Evolutionary conservation across 2,797 vertebrate species (phyloP).

Genomic region (Sternarchorhynchus goeldii): DNA sequence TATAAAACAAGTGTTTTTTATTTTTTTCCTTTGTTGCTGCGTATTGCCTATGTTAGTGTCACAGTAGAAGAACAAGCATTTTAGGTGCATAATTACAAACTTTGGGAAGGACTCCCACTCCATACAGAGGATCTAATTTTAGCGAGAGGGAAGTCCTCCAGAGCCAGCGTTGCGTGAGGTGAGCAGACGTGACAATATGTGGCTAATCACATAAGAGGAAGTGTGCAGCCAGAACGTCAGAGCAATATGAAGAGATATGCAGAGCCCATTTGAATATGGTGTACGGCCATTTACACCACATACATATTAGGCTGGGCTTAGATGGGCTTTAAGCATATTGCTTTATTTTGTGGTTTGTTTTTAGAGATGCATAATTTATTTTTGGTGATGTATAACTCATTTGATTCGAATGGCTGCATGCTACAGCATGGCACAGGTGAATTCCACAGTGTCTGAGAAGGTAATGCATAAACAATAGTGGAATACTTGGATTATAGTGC

Average conservation of each 20-base stretch:
- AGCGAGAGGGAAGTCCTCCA: constrained; percentile 37
- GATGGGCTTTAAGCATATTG: not conserved
- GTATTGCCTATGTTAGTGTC: not conserved
- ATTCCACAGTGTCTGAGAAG: not conserved
- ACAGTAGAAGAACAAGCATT: not conserved
- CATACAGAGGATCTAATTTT: constrained; percentile 17
- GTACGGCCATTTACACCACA: not conserved
- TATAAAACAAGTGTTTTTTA: not conserved
- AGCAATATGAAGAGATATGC: constrained; percentile 14
- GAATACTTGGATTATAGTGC: not conserved
- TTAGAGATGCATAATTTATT: not conserved
- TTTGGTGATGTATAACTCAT: not conserved
- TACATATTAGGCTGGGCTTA: not conserved
- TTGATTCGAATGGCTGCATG: not conserved
- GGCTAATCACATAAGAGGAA: not conserved
- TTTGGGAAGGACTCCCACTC: not conserved
- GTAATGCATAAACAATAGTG: not conserved
- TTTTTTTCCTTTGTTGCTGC: not conserved
- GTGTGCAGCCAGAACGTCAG: not conserved
- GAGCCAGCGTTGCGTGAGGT: not conserved
- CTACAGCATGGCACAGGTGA: not conserved
- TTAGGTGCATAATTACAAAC: not conserved
- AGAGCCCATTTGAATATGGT: constrained; percentile 34
- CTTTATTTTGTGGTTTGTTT: not conserved
- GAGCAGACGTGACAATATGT: constrained; percentile 10